Percentiles rank a stretch among this genome's conserved stretches.
These are phyloP conservation scores for Naja naja DNA, from an alignment of 2,113 vertebrate genomes.

Conservation along the genomic window DNA sequence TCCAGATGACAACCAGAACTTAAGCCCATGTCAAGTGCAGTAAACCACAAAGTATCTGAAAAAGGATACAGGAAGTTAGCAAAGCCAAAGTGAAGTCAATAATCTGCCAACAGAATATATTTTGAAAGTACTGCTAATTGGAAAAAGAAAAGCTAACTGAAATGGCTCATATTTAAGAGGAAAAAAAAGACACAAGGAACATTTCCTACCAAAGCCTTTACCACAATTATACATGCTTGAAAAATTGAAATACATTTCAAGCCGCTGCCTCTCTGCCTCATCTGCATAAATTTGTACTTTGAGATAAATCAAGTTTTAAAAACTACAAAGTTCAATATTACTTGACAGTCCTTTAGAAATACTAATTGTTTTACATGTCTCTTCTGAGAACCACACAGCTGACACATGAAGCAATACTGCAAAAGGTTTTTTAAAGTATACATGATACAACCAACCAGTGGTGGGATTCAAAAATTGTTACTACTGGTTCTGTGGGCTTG, in stretches of 20 bases:
- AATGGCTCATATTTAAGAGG: constrained; percentile 20
- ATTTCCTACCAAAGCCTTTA: constrained; percentile 16
- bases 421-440: neutral
- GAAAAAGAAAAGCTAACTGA: constrained; percentile 18
- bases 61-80: constrained; percentile 50
- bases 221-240: neutral
- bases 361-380: neutral
- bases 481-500: too few relatives aligned
- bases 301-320: neutral
- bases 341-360: neutral
- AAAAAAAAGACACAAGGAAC: constrained; percentile 20
- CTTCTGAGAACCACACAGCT: neutral
- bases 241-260: constrained; percentile 3
- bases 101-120: constrained; percentile 40
- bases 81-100: constrained; percentile 54
- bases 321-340: neutral
- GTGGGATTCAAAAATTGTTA: too few relatives aligned
- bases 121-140: constrained; percentile 56
- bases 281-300: neutral
- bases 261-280: neutral
- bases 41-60: constrained; percentile 47
- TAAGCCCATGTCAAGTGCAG: constrained; percentile 67
- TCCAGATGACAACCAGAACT: constrained; percentile 77
- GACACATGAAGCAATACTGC: neutral
- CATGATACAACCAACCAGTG: neutral